A percentile compares a stretch with the other conserved stretches of the same genome.
phyloP scores from a whole-genome alignment of 2,888 invertebrate species.

The Apantesis nais region DNA sequence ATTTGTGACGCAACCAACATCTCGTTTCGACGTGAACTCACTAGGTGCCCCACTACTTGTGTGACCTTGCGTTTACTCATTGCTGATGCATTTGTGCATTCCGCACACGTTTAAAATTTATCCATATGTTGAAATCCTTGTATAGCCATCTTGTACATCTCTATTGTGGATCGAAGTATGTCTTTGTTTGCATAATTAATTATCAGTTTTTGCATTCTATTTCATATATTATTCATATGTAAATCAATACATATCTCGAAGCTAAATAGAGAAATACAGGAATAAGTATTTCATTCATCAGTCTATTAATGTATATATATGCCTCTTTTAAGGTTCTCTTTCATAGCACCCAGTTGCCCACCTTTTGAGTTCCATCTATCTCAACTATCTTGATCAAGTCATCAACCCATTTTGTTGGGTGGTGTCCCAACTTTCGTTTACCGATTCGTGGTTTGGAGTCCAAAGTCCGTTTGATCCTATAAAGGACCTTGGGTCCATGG shows the following conservation, averaged over 20 bases:
- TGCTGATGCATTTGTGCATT: slow-evolving; percentile 34
- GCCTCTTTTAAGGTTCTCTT: too few species aligned
- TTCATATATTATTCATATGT: neutral
- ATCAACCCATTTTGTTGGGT: too few species aligned
- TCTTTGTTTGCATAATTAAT: slow-evolving; percentile 6
- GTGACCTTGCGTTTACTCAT: slow-evolving; percentile 33
- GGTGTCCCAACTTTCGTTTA: too few species aligned
- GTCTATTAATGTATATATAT: neutral
- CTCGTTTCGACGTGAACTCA: slow-evolving; percentile 22
- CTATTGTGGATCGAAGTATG: neutral
- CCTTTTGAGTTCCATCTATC: neutral
- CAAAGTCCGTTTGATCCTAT: too few species aligned
- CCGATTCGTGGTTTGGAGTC: too few species aligned
- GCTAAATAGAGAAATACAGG: neutral
- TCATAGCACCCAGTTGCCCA: neutral
- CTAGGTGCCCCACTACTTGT: slow-evolving; percentile 22
- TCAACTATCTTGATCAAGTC: too few species aligned
- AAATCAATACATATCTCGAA: neutral
- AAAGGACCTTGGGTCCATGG: too few species aligned
- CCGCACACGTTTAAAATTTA: slow-evolving; percentile 29
- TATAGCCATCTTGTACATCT: slow-evolving; percentile 16
- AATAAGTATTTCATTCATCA: neutral
- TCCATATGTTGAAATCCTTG: slow-evolving; percentile 28
- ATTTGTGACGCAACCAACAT: slow-evolving; percentile 27
- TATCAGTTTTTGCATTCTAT: neutral